Conservation (phyloP, 2,113 vertebrate genomes). For the Hippocampus guttulatus region DNA sequence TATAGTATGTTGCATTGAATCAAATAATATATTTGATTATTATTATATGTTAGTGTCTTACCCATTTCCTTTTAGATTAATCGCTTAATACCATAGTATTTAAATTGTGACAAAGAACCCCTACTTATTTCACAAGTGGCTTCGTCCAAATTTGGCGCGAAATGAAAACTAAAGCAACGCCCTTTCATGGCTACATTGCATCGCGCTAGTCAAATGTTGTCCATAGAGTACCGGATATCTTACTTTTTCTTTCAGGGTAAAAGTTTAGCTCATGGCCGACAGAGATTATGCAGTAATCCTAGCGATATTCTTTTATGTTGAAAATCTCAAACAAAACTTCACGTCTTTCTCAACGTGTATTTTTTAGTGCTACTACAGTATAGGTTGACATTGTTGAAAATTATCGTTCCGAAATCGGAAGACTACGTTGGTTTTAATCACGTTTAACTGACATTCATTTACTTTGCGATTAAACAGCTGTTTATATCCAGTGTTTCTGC, state of each 20-base stretch:
- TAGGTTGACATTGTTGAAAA: background rate
- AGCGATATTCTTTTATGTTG: background rate
- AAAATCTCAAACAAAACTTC: background rate
- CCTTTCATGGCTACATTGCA: background rate
- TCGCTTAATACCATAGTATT: background rate
- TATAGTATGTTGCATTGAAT: background rate
- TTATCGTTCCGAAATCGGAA: too few species aligned
- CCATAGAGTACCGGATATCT: background rate
- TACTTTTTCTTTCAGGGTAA: conserved; percentile 25
- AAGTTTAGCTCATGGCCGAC: rapidly evolving
- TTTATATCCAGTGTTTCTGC: background rate
- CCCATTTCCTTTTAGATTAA: background rate
- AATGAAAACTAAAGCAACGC: conserved; percentile 28
- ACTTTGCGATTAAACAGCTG: background rate
- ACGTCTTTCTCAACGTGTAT: background rate
- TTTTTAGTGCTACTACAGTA: background rate
- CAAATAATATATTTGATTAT: background rate
- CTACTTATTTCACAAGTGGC: conserved; percentile 14
- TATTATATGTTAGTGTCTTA: background rate
- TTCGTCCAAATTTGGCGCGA: conserved; percentile 57
- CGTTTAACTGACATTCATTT: background rate
- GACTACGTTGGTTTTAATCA: background rate
- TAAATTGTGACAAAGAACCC: background rate
- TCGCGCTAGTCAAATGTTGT: background rate
- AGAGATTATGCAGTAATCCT: background rate